phyloP scores from a whole-genome alignment of 1,140 invertebrate species.

The Nomia melanderi region DNA sequence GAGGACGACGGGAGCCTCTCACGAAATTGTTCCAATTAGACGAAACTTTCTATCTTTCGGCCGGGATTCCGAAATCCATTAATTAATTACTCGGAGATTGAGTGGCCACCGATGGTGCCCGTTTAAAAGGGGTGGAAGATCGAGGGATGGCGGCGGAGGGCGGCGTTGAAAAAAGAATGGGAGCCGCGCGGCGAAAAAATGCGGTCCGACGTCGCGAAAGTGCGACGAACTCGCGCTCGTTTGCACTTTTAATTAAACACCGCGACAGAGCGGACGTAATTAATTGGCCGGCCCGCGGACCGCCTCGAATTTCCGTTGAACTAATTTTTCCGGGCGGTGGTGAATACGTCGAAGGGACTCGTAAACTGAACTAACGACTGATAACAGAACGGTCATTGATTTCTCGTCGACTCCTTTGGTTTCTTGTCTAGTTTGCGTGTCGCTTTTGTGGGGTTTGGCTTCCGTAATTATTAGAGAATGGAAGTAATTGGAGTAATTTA shows the following conservation, averaged over 20 bases:
- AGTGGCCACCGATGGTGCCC: neutral
- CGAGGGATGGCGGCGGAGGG: neutral
- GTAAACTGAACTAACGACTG: neutral
- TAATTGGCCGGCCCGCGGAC: slow-evolving; percentile 49
- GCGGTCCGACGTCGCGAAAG: slow-evolving; percentile 38
- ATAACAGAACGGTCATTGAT: too few species aligned
- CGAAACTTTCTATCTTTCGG: slow-evolving; percentile 26
- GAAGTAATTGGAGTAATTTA: too few species aligned
- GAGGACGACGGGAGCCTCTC: neutral
- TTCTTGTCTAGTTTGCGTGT: too few species aligned
- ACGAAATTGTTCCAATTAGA: slow-evolving; percentile 51
- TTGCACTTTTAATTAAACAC: slow-evolving; percentile 66
- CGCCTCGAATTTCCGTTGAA: slow-evolving; percentile 28
- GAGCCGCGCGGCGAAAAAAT: slow-evolving; percentile 30
- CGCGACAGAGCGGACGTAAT: slow-evolving; percentile 61
- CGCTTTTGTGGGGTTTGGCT: too few species aligned
- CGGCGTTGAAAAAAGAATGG: neutral
- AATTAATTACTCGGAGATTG: slow-evolving; percentile 57
- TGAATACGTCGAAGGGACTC: neutral
- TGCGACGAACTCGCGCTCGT: slow-evolving; percentile 54
- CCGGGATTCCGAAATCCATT: slow-evolving; percentile 59
- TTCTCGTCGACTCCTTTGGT: too few species aligned
- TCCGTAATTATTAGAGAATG: too few species aligned
- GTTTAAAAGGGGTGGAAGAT: too few species aligned
- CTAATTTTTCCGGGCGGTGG: slow-evolving; percentile 25